phyloP scores from a whole-genome alignment of 2,797 vertebrate genomes.

The Pachyuromys duprasi region DNA sequence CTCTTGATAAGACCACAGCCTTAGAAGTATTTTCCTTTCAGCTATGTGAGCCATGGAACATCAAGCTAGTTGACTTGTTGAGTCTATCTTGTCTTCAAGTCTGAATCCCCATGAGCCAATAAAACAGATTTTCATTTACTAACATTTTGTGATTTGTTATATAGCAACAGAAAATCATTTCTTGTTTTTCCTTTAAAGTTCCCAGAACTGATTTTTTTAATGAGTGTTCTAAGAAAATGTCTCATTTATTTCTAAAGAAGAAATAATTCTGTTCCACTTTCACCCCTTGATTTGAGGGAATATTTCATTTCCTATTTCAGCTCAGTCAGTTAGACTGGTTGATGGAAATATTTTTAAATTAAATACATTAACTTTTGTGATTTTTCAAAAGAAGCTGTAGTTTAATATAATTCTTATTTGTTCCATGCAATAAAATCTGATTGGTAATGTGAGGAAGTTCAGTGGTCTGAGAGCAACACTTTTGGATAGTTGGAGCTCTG shows the following conservation, averaged over 20 bases:
- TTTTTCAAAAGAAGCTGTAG: background rate
- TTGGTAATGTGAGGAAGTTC: slow-evolving; percentile 22
- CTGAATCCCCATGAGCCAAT: background rate
- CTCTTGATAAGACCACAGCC: background rate
- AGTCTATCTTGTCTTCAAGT: background rate
- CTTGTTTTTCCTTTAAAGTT: background rate
- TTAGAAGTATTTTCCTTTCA: background rate
- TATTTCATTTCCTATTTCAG: slow-evolving; percentile 6
- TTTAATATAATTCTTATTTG: slow-evolving; percentile 46
- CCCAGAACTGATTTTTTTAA: slow-evolving; percentile 15
- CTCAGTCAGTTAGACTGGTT: slow-evolving; percentile 2
- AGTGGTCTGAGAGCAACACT: background rate
- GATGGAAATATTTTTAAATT: slow-evolving; percentile 29
- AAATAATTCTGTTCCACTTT: background rate
- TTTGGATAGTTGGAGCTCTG: slow-evolving; percentile 17
- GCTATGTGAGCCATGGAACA: background rate
- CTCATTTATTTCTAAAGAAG: slow-evolving; percentile 42
- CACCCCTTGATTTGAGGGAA: background rate
- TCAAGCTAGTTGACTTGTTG: background rate
- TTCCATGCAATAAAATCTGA: background rate
- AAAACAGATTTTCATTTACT: slow-evolving; percentile 15
- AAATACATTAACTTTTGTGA: slow-evolving; percentile 1
- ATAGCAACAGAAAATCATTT: background rate
- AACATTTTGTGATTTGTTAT: background rate
- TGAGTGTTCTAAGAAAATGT: background rate